Conservation (phyloP, 1,140 invertebrate species). For the Venustaconcha ellipsiformis region DNA sequence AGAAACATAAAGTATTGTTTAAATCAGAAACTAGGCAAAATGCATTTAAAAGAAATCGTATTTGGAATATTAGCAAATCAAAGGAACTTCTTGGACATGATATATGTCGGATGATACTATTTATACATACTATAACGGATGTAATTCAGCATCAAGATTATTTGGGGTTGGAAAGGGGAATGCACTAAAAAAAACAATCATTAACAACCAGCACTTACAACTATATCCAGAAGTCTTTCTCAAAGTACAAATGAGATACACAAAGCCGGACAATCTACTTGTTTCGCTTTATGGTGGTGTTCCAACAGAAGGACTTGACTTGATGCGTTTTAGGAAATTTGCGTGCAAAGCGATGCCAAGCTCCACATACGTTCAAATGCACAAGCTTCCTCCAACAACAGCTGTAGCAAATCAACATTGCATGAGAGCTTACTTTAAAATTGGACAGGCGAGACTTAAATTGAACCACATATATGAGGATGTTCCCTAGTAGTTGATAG, state of each 20-base stretch:
- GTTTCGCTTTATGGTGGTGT: slow-evolving; percentile 10
- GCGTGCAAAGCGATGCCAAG: background rate
- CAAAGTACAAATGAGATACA: slow-evolving; percentile 4
- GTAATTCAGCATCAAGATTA: slow-evolving; percentile 21
- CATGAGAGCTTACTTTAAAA: slow-evolving; percentile 13
- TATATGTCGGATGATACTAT: slow-evolving; percentile 10
- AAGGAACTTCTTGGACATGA: background rate
- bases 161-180: slow-evolving; percentile 13
- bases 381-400: slow-evolving; percentile 21
- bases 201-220: background rate
- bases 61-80: background rate
- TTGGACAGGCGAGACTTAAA: slow-evolving; percentile 7
- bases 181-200: slow-evolving; percentile 10
- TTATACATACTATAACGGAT: slow-evolving; percentile 20
- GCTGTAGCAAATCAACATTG: slow-evolving; percentile 13
- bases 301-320: background rate
- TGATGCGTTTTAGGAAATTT: slow-evolving; percentile 1
- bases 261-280: background rate
- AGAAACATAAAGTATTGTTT: background rate
- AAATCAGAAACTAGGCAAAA: background rate
- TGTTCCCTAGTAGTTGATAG: background rate
- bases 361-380: slow-evolving; percentile 2
- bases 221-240: background rate
- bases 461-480: slow-evolving; percentile 26
- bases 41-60: slow-evolving; percentile 1